A percentile compares a stretch with the other conserved stretches of the same genome.
Conservation (phyloP, 30 jellyfish, hydroid and myxozoan genomes). For the Pelagia noctiluca region DNA sequence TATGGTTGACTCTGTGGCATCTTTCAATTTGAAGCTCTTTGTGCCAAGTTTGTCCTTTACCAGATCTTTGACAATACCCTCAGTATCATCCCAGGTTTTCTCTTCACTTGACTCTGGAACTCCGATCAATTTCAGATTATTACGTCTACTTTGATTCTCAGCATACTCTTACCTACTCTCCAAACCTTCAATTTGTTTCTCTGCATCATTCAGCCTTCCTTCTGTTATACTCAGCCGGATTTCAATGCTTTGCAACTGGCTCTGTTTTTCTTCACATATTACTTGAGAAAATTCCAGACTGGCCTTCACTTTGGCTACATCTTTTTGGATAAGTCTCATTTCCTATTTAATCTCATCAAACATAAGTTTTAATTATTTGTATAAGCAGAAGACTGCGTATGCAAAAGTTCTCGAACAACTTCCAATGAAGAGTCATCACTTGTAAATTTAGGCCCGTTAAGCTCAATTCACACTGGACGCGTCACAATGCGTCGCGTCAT, state of each 20-base stretch:
- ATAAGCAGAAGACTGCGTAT: constrained; percentile 37
- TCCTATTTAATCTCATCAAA: constrained; percentile 67
- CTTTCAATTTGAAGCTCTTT: constrained; percentile 54
- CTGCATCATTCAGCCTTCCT: constrained; percentile 51
- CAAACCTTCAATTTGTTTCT: constrained; percentile 26
- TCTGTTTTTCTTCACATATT: constrained; percentile 61
- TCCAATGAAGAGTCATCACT: constrained; percentile 42
- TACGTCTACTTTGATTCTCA: constrained; percentile 47
- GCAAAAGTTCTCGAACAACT: constrained; percentile 37
- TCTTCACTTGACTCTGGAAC: constrained; percentile 54
- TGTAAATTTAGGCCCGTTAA: constrained; percentile 50
- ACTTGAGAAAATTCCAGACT: constrained; percentile 54
- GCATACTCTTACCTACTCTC: constrained; percentile 36
- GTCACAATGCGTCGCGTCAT: too few species aligned
- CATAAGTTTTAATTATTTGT: constrained; percentile 26
- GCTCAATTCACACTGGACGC: too few species aligned
- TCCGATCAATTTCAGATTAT: constrained; percentile 52
- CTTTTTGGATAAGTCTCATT: constrained; percentile 60
- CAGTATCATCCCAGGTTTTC: constrained; percentile 57
- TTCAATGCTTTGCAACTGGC: constrained; percentile 66
- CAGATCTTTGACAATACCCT: constrained; percentile 45
- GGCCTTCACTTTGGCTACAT: constrained; percentile 63
- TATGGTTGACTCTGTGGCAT: constrained; percentile 62
- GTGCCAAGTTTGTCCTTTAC: constrained; percentile 34
- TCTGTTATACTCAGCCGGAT: constrained; percentile 59